phyloP scores from a whole-genome alignment of 2,113 vertebrate genomes.

The Hippolais icterina region DNA sequence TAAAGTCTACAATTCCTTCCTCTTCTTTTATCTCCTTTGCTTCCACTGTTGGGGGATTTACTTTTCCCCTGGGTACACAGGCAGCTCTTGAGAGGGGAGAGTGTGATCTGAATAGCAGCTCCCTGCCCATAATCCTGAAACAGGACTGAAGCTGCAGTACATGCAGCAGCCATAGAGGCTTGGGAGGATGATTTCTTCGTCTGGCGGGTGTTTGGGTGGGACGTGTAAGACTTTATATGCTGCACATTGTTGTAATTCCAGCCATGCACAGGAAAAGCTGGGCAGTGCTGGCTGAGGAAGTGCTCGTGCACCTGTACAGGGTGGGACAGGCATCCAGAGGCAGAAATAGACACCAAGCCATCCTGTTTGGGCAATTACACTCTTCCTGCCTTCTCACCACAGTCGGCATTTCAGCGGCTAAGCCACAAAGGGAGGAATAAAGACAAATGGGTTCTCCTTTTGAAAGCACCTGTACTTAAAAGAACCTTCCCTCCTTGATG shows the following conservation, averaged over 20 bases:
- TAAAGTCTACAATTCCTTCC: not conserved
- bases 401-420: not conserved
- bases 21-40: not conserved
- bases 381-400: constrained; percentile 26
- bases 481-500: constrained; percentile 10
- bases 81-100: not conserved
- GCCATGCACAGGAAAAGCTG: not conserved
- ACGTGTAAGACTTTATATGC: not conserved
- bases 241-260: constrained; percentile 1
- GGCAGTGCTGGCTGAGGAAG: not conserved
- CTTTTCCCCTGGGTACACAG: not conserved
- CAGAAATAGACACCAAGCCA: constrained; percentile 44
- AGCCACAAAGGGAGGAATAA: not conserved
- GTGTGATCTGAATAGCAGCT: not conserved
- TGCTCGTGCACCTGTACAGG: constrained; percentile 40
- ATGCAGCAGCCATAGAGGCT: not conserved
- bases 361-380: constrained; percentile 29
- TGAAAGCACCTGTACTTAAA: constrained; percentile 20
- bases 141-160: not conserved
- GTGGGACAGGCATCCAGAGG: constrained; percentile 25
- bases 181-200: not conserved
- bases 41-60: not conserved
- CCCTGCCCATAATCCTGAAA: not conserved
- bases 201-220: not conserved
- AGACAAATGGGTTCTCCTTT: not conserved